Base-by-base conservation (phyloP, 2,113 vertebrate species). In the Balaenoptera acutorostrata region DNA sequence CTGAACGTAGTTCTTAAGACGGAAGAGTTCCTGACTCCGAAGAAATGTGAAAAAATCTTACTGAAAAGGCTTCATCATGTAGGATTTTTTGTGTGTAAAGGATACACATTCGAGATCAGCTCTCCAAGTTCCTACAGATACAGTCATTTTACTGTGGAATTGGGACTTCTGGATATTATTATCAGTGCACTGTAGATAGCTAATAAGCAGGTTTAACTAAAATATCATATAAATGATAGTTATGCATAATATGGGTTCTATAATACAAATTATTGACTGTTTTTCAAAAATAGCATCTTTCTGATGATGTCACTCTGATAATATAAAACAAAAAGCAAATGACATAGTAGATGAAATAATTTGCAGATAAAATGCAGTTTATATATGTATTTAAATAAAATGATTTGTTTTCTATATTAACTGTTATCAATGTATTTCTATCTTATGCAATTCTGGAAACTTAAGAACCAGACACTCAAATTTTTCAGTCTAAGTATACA, bases 1-100 rank as follows among this genome's bases (percentile, higher is more conserved):
- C 23, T 61, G 29, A 85, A 57, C 4, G n/a, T 66, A 6, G 13
- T 85, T 86, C 61, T 83, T 71, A 90, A 90, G 11, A 83, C 64
- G 18, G 5, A 90, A 82, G 31, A 72, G 82, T 61, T 61, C 46
- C 68, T 86, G 41, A 95, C 44, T 96, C 88, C 57, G 97, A 97
- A 97, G 49, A 61, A 84, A 14, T 2, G 49, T 66, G 96, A 94
- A 64, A 57, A n/a, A 61, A 88, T 80, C 59, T 39, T 13, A 93
- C 23, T 77, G 78, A 4, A 81, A 98, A 97, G 94, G 64, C 15
- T 2, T 88, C 18, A 64, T 1, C 41, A 4, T 55, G 5, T 23
- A 95, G 3, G 36, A 69, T n/a, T 71, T 1, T 82, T 80, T 94
- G 41, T 91, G 63, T 55, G 52, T 91, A 18, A 69, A 75, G 6